Base-by-base conservation (phyloP, 2,888 invertebrate genomes). In the Vannuccia rotundouncinata region DNA sequence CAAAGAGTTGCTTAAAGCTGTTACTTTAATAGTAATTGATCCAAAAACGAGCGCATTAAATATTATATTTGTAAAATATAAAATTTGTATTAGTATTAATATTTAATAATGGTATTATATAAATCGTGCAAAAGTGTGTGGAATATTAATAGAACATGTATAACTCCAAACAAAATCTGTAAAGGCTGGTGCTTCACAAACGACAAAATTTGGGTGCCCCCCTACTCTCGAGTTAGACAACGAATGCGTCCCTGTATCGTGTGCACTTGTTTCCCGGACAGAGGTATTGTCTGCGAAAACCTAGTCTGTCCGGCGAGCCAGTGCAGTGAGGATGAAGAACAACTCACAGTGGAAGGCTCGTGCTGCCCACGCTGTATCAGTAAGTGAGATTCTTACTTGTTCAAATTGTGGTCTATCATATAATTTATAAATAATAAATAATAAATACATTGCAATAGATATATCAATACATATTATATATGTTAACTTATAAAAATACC, bases 311-410 rank as follows among this genome's bases (percentile, higher is more conserved):
- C 17, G 2, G 22, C 66, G 2, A 66, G 2, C 5, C 10, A 22
- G 25, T 66, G 66, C 66, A 66, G 22, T 66, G 66, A 66, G 25
- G 66, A 66, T 66, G 66, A 66, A 66, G 66, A 66, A 66, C 5
- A 66, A 2, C 66, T 66, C 17, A 66, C 66, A 5, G 10, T 22
- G 5, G 17, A 5, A 22, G 66, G 66, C 2, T 66, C 66, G 2
- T 66, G 66, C 22, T 66, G 66, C 25, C 66, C 66, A 5, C 10
- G 25, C 2, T 66, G 66, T 22, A 66, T 66, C 10, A 66, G 66
- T 66, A 22, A n/a, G 66, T 66, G 5, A 45, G 5, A 45, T 45
- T 45, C 45, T 45, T 10, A 45, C 17, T 10, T 45, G 17, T 17
- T 45, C 5, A 45, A 10, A 17, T 17, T 45, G 17, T 45, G 5